Percentiles rank a stretch among this genome's conserved stretches.
Evolutionary conservation across 2,888 invertebrate genomes (phyloP).

Genomic region (Eumerus sabulonum): DNA sequence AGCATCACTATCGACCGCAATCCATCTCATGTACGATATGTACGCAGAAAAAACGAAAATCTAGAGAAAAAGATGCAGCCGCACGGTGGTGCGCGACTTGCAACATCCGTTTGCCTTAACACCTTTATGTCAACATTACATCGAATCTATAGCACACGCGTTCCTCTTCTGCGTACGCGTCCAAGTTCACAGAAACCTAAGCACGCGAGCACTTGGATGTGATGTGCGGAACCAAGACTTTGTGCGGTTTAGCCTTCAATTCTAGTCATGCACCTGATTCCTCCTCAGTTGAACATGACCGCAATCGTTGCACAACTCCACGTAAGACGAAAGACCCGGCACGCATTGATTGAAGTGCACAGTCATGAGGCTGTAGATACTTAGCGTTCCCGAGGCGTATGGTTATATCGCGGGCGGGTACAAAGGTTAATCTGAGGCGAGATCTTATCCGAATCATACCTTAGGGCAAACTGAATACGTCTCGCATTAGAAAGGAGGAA

Average conservation of each 20-base stretch:
- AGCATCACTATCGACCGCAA: conserved; percentile 48
- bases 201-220: conserved; percentile 7
- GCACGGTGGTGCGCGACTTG: conserved; percentile 6
- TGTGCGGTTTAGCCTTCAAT: conserved; percentile 55
- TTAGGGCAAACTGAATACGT: conserved; percentile 5
- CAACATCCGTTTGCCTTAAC: conserved; percentile 57
- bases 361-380: conserved; percentile 17
- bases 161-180: conserved; percentile 39
- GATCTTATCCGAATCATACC: conserved; percentile 20
- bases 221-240: conserved; percentile 47
- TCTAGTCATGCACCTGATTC: conserved; percentile 55
- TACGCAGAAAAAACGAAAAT: conserved; percentile 8
- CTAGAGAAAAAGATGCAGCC: too few relatives aligned
- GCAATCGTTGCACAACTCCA: conserved; percentile 34
- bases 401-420: neutral
- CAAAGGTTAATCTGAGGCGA: conserved; percentile 14
- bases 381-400: conserved; percentile 1
- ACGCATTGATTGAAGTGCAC: conserved; percentile 44
- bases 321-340: neutral
- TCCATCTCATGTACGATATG: conserved; percentile 43
- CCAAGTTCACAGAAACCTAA: conserved; percentile 48
- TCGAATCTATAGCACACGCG: conserved; percentile 55
- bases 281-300: conserved; percentile 28
- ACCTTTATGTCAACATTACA: conserved; percentile 62
- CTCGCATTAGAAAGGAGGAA: neutral